A percentile compares a stretch with the other conserved stretches of the same genome.
These are phyloP conservation scores for Junco hyemalis DNA, from an alignment of 2,113 vertebrate genomes.

Conservation along the genomic window DNA sequence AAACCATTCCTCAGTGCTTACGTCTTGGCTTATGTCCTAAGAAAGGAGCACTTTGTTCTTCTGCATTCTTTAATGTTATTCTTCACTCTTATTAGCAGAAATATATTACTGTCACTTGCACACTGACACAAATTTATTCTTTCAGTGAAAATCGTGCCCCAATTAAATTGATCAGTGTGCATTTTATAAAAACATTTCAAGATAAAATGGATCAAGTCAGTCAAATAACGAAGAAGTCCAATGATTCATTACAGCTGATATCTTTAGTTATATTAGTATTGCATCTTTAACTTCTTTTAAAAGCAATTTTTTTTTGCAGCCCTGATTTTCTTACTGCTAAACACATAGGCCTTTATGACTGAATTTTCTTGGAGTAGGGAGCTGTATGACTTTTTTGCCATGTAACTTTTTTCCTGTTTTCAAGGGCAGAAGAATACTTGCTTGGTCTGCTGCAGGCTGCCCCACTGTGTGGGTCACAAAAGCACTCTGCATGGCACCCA, in stretches of 20 bases:
- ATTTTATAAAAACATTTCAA: not conserved
- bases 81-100: not conserved
- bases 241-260: not conserved
- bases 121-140: not conserved
- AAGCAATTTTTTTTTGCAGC: not conserved
- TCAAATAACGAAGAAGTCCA: not conserved
- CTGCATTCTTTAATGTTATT: not conserved
- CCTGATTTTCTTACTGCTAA: not conserved
- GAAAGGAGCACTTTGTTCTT: not conserved
- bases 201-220: not conserved
- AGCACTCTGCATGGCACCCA: not conserved
- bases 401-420: not conserved
- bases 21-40: not conserved
- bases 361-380: not conserved
- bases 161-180: not conserved
- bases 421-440: not conserved
- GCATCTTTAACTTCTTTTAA: not conserved
- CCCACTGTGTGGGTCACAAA: not conserved
- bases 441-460: not conserved
- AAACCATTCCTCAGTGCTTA: not conserved
- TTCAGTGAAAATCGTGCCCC: not conserved
- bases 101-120: not conserved
- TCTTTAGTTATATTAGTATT: not conserved
- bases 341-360: not conserved
- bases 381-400: no score